Percentiles rank a stretch among this genome's conserved stretches.
phyloP scores from a whole-genome alignment of 2,888 invertebrate species.

The Conomelus anceps region DNA sequence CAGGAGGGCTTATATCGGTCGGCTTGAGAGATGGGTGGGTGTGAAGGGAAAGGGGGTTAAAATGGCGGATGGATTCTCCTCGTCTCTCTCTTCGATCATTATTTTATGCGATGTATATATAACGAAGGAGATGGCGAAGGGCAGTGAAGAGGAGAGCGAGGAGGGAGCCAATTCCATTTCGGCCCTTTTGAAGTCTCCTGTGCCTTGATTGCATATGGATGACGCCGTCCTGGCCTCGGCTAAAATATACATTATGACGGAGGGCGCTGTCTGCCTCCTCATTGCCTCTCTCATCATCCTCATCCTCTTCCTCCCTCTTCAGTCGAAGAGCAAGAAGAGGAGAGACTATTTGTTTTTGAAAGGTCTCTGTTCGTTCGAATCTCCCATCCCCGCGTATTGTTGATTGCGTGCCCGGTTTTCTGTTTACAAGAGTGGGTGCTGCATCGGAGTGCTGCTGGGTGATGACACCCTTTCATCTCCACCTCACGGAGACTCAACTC shows the following conservation, averaged over 20 bases:
- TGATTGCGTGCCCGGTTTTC: conserved; percentile 5
- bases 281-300: not conserved
- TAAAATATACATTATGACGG: conserved; percentile 32
- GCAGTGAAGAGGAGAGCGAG: conserved; percentile 12
- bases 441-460: not conserved
- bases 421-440: not conserved
- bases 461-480: not conserved
- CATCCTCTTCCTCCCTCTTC: not conserved
- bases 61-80: conserved; percentile 29
- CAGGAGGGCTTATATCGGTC: not conserved
- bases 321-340: not conserved
- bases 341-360: conserved; percentile 13
- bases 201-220: conserved; percentile 28
- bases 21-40: conserved; percentile 15
- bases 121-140: conserved; percentile 23
- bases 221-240: conserved; percentile 20
- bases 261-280: conserved; percentile 16
- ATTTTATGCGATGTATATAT: conserved; percentile 35
- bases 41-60: conserved; percentile 28
- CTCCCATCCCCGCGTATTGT: not conserved
- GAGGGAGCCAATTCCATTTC: conserved; percentile 28
- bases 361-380: not conserved
- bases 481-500: not conserved
- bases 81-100: conserved; percentile 33
- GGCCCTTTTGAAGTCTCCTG: conserved; percentile 26